Base-by-base conservation (phyloP, 2,797 vertebrate genomes). In the Myripristis murdjan region DNA sequence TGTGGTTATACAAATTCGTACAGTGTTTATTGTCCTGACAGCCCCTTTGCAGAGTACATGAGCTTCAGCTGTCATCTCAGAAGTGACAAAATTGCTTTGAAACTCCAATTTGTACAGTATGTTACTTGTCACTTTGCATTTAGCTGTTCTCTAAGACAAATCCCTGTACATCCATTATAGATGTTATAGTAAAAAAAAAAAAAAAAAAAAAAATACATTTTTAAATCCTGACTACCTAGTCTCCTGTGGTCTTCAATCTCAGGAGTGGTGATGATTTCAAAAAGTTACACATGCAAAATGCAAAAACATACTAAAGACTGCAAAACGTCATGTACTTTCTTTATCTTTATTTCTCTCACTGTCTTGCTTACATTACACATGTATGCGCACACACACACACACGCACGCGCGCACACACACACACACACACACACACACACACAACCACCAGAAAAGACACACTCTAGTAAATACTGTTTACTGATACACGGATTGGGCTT, bases 401-500 rank as follows among this genome's bases (percentile, higher is more conserved):
- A 64, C 58, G n/a, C 65, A 47, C 80, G 31, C 16, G 62, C 51
- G 66, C 56, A 24, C 20, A 9, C 53, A 56, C 18, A 37, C 71
- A 26, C 46, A 58, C 66, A 63, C 55, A 64, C 58, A 58, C 18
- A 71, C 78, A 2, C 86, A 64, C 69, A 85, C 88, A 77, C 84
- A 87, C 63, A 64, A 63, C 64, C 69, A 46, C 64, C 79, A 73
- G 66, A 83, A 81, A 82, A 79, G 76, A 84, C 73, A 53, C 28
- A 83, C 86, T 77, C 65, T 59, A 76, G 83, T 72, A 88, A 83
- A 85, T 73, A 79, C 22, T 90, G 78, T 91, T 91, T 89, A 89
- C 84, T 87, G 88, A 90, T 90, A 86, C 82, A 84, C 61, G 75
- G 89, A 88, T 87, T 85, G 84, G 75, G 78, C 77, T 84, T 88